Conservation (phyloP, 2,888 invertebrate species). For the Eucriotettix oculatus region DNA sequence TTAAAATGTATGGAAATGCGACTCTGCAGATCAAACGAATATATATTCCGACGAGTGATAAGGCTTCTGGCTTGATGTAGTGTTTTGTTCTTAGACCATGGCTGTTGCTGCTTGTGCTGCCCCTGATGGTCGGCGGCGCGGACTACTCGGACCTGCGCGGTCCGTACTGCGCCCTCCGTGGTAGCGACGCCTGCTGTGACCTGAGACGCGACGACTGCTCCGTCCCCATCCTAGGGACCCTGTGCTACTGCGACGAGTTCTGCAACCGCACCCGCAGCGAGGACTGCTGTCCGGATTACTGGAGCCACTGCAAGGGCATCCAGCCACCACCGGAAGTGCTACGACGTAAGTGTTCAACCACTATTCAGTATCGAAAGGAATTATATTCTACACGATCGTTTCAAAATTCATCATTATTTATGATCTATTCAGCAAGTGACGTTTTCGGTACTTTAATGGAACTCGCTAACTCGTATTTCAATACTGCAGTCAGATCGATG, state of each 20-base stretch:
- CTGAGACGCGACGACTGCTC: constrained; percentile 68
- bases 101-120: neutral
- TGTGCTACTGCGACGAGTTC: constrained; percentile 91
- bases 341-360: neutral
- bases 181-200: constrained; percentile 44
- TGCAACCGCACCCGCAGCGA: constrained; percentile 56
- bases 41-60: no score
- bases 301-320: constrained; percentile 46
- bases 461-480: no score
- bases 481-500: no score
- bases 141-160: constrained; percentile 22
- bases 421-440: no score
- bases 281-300: constrained; percentile 91
- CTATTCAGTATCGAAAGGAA: neutral
- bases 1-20: no score
- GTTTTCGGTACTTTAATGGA: no score
- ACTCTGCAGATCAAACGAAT: no score
- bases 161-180: constrained; percentile 35
- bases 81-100: no score
- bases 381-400: neutral
- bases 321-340: constrained; percentile 9
- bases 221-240: constrained; percentile 60
- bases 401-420: neutral
- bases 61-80: no score
- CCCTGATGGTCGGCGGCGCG: constrained; percentile 2